A percentile compares a stretch with the other conserved stretches of the same genome.
Evolutionary conservation across 2,888 invertebrate genomes (phyloP).

Genomic region (Prionchulus punctatus): DNA sequence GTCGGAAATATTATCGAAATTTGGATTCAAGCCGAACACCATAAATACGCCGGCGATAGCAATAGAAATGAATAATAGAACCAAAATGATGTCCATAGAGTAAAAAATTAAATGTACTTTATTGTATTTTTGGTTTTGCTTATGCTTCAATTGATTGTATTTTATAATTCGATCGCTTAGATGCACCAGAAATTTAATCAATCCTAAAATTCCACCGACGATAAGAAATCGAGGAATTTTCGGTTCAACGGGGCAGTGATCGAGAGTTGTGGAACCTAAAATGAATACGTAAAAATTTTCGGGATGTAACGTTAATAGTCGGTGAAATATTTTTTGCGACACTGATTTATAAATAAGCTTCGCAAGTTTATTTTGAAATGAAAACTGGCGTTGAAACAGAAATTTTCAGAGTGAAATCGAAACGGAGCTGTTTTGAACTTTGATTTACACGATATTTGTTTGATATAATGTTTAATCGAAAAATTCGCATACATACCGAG

Average conservation of each 20-base stretch:
- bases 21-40: neutral
- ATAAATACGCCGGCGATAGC: neutral
- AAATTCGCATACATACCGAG: neutral
- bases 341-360: no score
- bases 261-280: neutral
- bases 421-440: neutral
- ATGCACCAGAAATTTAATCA: neutral
- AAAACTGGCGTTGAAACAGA: no score
- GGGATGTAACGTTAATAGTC: no score
- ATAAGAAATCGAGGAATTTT: neutral
- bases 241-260: neutral
- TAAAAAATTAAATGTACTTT: neutral
- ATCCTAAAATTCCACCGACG: neutral
- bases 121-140: neutral
- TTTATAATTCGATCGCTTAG: neutral
- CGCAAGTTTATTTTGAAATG: no score
- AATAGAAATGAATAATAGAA: neutral
- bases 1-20: neutral
- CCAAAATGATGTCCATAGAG: neutral
- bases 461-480: neutral
- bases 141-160: neutral
- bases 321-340: no score
- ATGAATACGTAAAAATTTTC: neutral
- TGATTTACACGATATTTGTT: neutral
- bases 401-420: neutral